Base-by-base conservation (phyloP, 2,113 vertebrate species). In the Pterophyllum scalare region DNA sequence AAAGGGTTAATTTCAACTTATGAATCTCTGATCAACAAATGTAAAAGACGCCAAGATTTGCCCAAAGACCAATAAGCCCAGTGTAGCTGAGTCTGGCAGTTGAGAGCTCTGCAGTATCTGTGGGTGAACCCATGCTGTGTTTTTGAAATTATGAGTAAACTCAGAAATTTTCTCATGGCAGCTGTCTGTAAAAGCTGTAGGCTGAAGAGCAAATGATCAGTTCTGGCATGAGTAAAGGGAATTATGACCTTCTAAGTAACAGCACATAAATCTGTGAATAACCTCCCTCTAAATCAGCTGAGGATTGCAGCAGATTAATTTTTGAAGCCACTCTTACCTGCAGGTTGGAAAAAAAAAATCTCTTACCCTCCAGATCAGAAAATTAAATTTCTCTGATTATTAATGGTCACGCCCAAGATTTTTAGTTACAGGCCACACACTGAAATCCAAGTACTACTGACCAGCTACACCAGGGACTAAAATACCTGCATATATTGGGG, bases 231-330 rank as follows among this genome's bases (percentile, higher is more conserved):
- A 56, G 43, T 60, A 78, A 87, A 76, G 35, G 31, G 62, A 58
- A 79, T 80, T 38, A 62, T 60, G 59, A 59, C 88, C 35, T 54
- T 46, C 15, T 62, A 70, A 85, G 72, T 75, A 87, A 78, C 64
- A 49, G 22, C 17, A 28, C 46, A 82, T 78, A 31, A 75, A 60
- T 86, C 56, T 79, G 77, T 82, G 77, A 92, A 85, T 80, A 82
- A 81, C 75, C 74, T 79, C 58, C 72, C 81, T 79, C 60, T 8
- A 60, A 85, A 31, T 85, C 77, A 85, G 5, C 8, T 52, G 67
- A 81, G 35, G 58, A 79, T 79, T 85, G 62, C 13, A 72, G 64
- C 52, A 49, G 22, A 82, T 88, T 76, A 3, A 83, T 52, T 82
- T 82, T 86, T 77, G 3, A 82, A 75, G 62, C 65, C 67, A 40